Evolutionary conservation across 2,797 vertebrate species (phyloP).

Genomic region (Urocyon cinereoargenteus): DNA sequence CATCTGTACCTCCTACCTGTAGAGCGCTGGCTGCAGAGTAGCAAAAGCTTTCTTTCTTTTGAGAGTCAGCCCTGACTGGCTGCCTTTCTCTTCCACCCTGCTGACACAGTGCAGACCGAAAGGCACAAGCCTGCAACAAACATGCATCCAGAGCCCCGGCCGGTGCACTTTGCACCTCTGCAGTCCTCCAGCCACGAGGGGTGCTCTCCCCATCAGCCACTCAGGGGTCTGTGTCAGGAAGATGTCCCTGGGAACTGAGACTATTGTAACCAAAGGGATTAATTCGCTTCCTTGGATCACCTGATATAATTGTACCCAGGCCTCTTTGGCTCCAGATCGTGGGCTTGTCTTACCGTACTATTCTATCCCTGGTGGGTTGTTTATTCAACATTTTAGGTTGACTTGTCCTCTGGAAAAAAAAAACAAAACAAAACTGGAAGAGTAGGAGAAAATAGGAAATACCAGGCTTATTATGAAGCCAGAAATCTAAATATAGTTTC

Average conservation of each 20-base stretch:
- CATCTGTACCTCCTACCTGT: fast-evolving
- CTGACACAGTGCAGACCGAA: fast-evolving
- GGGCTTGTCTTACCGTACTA: neutral
- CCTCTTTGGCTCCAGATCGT: neutral
- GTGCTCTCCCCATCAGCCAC: neutral
- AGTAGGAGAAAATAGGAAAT: constrained; percentile 58
- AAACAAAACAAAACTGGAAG: neutral
- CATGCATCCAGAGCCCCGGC: neutral
- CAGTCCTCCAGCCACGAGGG: neutral
- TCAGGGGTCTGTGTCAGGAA: neutral
- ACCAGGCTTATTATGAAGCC: constrained; percentile 57
- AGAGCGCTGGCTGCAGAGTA: fast-evolving
- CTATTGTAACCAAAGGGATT: neutral
- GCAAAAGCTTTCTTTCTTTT: neutral
- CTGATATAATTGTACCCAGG: no score
- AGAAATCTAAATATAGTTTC: constrained; percentile 71
- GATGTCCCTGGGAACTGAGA: neutral
- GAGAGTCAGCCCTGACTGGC: neutral
- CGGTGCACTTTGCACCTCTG: fast-evolving
- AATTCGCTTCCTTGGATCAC: neutral
- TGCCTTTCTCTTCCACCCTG: neutral
- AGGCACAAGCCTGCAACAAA: neutral
- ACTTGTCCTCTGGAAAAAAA: neutral
- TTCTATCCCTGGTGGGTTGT: neutral
- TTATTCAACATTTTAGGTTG: neutral